phyloP scores from a whole-genome alignment of 2,888 invertebrate genomes.

The Hemaris fuciformis region DNA sequence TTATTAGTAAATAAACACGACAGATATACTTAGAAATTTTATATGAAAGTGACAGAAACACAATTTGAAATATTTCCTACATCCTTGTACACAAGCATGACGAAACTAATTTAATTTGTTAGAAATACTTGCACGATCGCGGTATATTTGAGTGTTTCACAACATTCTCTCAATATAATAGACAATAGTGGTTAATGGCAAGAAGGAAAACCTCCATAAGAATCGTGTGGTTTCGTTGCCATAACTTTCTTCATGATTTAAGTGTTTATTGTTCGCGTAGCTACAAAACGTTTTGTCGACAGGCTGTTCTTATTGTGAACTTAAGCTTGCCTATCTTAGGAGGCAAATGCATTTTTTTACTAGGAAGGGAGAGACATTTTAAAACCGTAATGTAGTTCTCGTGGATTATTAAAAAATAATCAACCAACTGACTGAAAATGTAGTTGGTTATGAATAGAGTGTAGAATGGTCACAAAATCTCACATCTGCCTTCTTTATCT shows the following conservation, averaged over 20 bases:
- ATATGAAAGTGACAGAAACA: background rate
- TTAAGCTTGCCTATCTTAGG: too few species aligned
- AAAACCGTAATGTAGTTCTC: too few species aligned
- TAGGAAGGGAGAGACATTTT: too few species aligned
- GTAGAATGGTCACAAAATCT: too few species aligned
- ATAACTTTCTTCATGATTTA: slow-evolving; percentile 60
- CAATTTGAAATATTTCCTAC: background rate
- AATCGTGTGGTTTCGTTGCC: slow-evolving; percentile 52
- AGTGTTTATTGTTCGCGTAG: slow-evolving; percentile 32
- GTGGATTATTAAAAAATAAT: too few species aligned
- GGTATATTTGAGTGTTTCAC: background rate
- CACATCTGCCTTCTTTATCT: too few species aligned
- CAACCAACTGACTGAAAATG: too few species aligned
- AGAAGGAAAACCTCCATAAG: background rate
- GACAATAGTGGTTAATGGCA: background rate
- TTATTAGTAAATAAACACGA: too few species aligned
- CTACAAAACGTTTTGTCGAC: slow-evolving; percentile 22
- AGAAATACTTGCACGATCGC: background rate
- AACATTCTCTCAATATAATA: background rate
- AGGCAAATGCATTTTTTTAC: too few species aligned
- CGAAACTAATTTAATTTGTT: background rate
- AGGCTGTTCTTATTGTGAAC: slow-evolving; percentile 26
- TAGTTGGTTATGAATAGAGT: too few species aligned
- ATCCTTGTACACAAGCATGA: background rate
- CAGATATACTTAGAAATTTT: too few species aligned